Base-by-base conservation (phyloP, 2,888 invertebrate genomes). In the Tenthredo scrophulariae region DNA sequence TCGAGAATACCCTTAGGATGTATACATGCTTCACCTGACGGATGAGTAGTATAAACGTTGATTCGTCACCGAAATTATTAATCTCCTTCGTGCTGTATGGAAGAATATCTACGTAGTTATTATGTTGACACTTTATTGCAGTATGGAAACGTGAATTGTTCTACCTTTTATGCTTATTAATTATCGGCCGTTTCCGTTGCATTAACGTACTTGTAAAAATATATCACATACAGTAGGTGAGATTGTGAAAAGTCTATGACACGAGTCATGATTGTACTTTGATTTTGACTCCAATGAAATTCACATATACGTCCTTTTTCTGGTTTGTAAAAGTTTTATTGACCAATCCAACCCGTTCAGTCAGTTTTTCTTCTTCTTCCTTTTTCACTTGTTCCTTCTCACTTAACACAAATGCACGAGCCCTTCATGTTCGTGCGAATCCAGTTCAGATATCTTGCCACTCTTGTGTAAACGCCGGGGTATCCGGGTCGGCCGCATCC, bases 391-490 rank as follows among this genome's bases (percentile, higher is more conserved):
- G 22, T 79, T n/a, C 22, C 13, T 62, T 22, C 3, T 77, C 77
- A 58, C 40, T 7, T n/a, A n/a, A 18, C 62, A 62, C 80, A 80
- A 72, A 97, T 93, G 92, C 97, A 97, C 6, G 96, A 95, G 89
- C 96, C 96, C 87, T 96, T 95, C 89, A 97, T 94, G 90, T 97
- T 97, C 9, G 96, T 94, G 88, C 95, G 95, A 40, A 97, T 95
- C 97, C 97, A 97, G 82, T 96, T 96, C 7, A 96, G 92, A 90
- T 96, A 97, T 88, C 95, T 94, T 0, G 96, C 94, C 18, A 97
- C 96, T 87, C 96, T 94, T 0, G 97, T 97, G 90, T 97, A 97
- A 5, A 97, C 96, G 2, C 97, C 97, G 0, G 97, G 97, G 90
- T 96, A 96, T 0, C 96, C 96, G 7, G 96, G 96, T 87, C 96